Evolutionary conservation across 2,888 invertebrate species (phyloP).

Genomic region (Drosophila neotestacea): DNA sequence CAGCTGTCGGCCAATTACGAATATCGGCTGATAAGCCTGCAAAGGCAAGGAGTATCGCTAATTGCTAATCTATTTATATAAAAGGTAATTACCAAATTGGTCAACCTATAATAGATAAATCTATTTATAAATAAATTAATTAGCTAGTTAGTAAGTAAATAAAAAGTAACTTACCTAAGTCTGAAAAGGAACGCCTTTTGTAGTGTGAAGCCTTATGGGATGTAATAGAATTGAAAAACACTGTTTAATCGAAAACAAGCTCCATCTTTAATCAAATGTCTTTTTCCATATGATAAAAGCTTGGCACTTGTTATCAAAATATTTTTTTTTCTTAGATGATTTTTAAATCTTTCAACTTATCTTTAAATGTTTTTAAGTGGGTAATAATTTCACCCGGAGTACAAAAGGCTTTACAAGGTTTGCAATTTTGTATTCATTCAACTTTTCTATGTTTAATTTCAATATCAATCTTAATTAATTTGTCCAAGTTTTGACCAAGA

Average conservation of each 20-base stretch:
- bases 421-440: neutral
- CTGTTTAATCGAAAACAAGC: no score
- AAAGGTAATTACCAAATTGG: neutral
- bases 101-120: neutral
- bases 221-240: no score
- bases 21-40: slow-evolving; percentile 27
- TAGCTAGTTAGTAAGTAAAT: neutral
- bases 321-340: no score
- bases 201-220: no score
- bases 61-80: slow-evolving; percentile 5
- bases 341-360: no score
- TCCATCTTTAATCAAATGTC: no score
- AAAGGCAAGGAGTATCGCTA: neutral
- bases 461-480: neutral
- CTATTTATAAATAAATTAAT: neutral
- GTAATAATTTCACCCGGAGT: neutral
- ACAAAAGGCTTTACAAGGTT: no score
- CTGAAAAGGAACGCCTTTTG: no score
- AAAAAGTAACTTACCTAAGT: no score
- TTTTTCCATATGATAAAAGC: no score
- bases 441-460: neutral
- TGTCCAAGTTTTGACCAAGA: neutral
- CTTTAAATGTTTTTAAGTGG: no score
- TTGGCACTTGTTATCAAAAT: no score
- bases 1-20: neutral